Evolutionary conservation across 2,113 vertebrate genomes (phyloP).

Genomic region (human): DNA sequence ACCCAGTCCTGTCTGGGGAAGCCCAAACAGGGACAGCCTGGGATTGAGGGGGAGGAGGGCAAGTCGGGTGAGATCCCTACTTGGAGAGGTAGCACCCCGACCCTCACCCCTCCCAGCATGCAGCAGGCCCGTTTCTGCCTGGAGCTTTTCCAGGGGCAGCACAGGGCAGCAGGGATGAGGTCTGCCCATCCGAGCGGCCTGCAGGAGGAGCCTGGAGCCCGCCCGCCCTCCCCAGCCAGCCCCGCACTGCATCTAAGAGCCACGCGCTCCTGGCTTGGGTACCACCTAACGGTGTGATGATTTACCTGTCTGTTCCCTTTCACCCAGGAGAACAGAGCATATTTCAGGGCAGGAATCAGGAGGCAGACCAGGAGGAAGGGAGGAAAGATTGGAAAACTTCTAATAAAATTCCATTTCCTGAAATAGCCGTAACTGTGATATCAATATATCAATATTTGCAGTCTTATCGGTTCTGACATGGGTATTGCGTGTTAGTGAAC

Average conservation of each 20-base stretch:
- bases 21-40: not conserved
- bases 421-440: fast-evolving
- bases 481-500: not conserved
- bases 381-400: not conserved
- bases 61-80: not conserved
- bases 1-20: not conserved
- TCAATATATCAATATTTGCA: too few relatives aligned
- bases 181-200: fast-evolving
- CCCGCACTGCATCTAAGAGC: fast-evolving
- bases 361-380: not conserved
- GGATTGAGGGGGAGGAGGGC: not conserved
- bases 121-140: fast-evolving
- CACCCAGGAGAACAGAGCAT: not conserved
- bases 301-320: not conserved
- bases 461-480: not conserved
- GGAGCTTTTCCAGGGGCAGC: not conserved
- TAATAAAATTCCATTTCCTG: not conserved
- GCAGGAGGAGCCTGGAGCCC: fast-evolving
- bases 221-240: fast-evolving
- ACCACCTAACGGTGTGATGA: not conserved
- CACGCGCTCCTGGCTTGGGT: not conserved
- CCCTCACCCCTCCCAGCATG: not conserved
- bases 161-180: not conserved
- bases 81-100: not conserved
- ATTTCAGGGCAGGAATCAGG: not conserved